These are phyloP conservation scores for Pedetes capensis DNA, from an alignment of 2,113 vertebrate species.

Conservation along the genomic window DNA sequence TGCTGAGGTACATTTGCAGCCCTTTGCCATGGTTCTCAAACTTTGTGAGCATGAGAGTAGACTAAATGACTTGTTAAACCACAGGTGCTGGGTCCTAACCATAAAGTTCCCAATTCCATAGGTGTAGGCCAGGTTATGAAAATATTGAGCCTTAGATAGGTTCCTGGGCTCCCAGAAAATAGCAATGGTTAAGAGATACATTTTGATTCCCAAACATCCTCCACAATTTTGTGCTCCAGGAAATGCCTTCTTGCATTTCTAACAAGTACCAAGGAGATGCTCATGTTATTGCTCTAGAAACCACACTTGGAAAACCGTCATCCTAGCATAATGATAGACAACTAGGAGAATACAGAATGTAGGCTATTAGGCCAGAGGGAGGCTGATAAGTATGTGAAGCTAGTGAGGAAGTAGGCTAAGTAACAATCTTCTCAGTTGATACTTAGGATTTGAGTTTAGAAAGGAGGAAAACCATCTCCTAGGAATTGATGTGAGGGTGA, in stretches of 20 bases:
- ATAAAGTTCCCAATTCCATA: neutral
- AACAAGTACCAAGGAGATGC: neutral
- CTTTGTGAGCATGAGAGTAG: neutral
- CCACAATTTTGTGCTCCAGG: neutral
- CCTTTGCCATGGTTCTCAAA: neutral
- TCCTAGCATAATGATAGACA: neutral
- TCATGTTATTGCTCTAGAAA: neutral
- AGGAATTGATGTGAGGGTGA: neutral
- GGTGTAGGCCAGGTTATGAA: neutral
- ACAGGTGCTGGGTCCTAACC: rapidly evolving
- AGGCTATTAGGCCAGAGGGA: neutral
- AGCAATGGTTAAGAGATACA: neutral
- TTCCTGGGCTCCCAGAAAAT: neutral
- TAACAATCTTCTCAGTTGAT: neutral
- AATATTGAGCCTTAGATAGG: neutral
- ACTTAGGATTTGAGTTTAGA: neutral
- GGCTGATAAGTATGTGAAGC: neutral
- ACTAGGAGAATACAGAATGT: neutral
- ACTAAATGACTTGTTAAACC: neutral
- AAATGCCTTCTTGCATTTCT: neutral
- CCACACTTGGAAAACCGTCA: neutral
- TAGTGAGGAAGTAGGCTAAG: neutral
- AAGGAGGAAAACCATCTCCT: no score
- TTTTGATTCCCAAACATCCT: neutral
- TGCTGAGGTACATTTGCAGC: neutral